Base-by-base conservation (phyloP, 1,140 invertebrate genomes). In the Plodia interpunctella region DNA sequence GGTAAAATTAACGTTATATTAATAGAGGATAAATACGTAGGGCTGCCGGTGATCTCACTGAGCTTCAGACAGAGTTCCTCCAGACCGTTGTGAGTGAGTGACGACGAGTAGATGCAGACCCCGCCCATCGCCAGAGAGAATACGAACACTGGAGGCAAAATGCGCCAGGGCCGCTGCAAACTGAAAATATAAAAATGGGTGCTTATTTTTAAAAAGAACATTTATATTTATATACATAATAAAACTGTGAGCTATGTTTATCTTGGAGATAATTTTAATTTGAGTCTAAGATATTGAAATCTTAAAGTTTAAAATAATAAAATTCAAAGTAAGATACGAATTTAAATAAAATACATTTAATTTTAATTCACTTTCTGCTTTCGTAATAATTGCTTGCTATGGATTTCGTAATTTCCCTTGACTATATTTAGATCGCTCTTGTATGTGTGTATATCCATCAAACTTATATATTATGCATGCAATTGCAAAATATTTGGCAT, bases 101-200 rank as follows among this genome's bases (percentile, higher is more conserved):
- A 50, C 0, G 83, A 79, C 0, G 83, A 73, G 59, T 88, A 87
- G 0, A 83, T 59, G 63, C 87, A 89, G 4, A 88, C 66, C 0
- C 61, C 53, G 1, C 74, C 72, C 80, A 90, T 87, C 2, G 75
- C 79, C 52, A 81, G 15, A 0, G 83, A 88, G 60, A 88, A 88
- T 5, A 87, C 15, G 44, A 87, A 83, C 10, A 83, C 74, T 1
- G 79, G 72, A 0, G 77, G 77, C 15, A 87, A 63, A 0, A 87
- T 73, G 0, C 84, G 75, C 84, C 85, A 87, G 0, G 80, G 78
- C 1, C 79, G 71, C 67, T 88, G 80, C n/a, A 86, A 74, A 5
- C 83, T 84, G 59, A 60, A 53, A 30, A n/a, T n/a, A n/a, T n/a
- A n/a, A n/a, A n/a, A n/a, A n/a, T n/a, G n/a, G n/a, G n/a, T n/a